phyloP scores from a whole-genome alignment of 2,113 vertebrate species.

The Potamarius usumacintae region DNA sequence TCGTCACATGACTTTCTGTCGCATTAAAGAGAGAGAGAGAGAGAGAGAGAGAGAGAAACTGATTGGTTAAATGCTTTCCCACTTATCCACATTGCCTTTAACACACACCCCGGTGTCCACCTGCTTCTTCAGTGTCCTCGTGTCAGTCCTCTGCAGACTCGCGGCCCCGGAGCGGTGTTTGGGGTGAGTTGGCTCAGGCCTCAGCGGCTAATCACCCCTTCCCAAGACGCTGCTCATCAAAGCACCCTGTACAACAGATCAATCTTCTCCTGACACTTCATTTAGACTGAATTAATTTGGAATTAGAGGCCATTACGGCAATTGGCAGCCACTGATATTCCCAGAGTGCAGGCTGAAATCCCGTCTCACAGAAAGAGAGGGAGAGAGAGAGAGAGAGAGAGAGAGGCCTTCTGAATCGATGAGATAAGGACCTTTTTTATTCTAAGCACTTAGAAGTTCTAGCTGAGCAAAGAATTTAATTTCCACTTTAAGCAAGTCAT shows the following conservation, averaged over 20 bases:
- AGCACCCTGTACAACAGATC: slow-evolving; percentile 84
- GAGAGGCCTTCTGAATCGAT: slow-evolving; percentile 73
- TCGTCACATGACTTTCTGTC: neutral
- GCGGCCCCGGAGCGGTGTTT: slow-evolving; percentile 75
- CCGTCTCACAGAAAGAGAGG: slow-evolving; percentile 65
- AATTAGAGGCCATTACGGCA: slow-evolving; percentile 88
- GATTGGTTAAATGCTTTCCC: neutral
- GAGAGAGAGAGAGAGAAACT: neutral
- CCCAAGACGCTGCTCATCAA: slow-evolving; percentile 79
- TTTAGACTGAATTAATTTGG: slow-evolving; percentile 97
- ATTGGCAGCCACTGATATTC: slow-evolving; percentile 81
- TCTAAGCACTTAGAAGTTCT: slow-evolving; percentile 66
- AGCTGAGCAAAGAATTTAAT: slow-evolving; percentile 71
- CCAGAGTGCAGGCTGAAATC: slow-evolving; percentile 72
- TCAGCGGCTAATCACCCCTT: slow-evolving; percentile 78
- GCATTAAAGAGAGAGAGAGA: neutral
- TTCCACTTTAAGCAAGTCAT: slow-evolving; percentile 70
- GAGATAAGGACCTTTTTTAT: slow-evolving; percentile 68
- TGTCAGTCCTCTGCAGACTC: slow-evolving; percentile 57
- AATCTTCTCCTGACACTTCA: slow-evolving; percentile 94
- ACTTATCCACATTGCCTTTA: neutral
- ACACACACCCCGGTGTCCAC: slow-evolving; percentile 48
- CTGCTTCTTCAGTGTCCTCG: slow-evolving; percentile 52
- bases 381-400: slow-evolving; percentile 29
- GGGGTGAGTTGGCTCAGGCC: slow-evolving; percentile 70